Conservation (phyloP, 2,113 vertebrate genomes). For the Mandrillus leucophaeus region DNA sequence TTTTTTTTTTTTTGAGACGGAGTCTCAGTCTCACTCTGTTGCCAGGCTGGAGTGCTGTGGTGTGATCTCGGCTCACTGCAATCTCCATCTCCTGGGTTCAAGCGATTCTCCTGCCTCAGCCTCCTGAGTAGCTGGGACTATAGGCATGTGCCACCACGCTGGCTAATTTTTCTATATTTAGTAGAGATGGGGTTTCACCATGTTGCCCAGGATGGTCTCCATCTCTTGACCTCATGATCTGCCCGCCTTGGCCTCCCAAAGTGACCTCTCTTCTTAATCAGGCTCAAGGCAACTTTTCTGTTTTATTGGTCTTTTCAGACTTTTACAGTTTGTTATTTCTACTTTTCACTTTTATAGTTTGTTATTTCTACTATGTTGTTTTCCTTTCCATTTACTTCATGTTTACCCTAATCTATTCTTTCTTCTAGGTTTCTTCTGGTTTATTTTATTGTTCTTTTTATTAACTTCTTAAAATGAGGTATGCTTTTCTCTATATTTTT, state of each 20-base stretch:
- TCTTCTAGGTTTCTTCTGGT: background rate
- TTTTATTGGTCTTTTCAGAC: background rate
- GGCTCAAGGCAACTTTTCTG: background rate
- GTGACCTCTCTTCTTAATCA: background rate
- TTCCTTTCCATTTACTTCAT: background rate
- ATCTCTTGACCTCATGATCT: no score
- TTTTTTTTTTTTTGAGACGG: background rate
- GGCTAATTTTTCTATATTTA: no score
- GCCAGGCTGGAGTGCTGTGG: no score
- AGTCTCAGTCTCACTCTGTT: no score
- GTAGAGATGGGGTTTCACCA: no score
- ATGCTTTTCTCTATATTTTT: background rate
- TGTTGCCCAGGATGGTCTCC: no score
- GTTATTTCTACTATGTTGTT: background rate
- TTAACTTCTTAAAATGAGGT: conserved; percentile 1
- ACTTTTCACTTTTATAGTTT: background rate
- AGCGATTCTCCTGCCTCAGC: no score
- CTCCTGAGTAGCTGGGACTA: no score
- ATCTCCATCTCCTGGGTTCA: no score
- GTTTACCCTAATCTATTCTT: background rate
- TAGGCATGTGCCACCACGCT: no score
- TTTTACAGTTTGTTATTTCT: background rate
- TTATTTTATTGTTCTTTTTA: background rate
- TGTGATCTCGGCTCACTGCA: no score
- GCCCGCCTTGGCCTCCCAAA: no score